These are phyloP conservation scores for Clepsis dumicolana DNA, from an alignment of 2,888 invertebrate genomes.

Conservation along the genomic window DNA sequence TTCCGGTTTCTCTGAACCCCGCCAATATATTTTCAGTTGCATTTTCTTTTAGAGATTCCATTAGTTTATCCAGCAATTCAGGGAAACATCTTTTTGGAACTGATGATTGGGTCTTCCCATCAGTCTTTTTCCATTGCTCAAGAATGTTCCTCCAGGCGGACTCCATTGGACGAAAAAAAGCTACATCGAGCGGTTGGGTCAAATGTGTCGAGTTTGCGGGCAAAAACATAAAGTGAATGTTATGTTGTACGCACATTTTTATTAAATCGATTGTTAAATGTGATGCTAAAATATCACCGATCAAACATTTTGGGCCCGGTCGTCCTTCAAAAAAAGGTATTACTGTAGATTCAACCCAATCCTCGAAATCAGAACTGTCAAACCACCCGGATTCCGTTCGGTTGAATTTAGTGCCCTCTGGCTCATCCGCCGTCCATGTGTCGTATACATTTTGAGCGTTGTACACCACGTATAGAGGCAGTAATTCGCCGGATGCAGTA, in stretches of 20 bases:
- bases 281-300: slow-evolving; percentile 9
- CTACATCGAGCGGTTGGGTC: not conserved
- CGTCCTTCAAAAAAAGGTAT: slow-evolving; percentile 50
- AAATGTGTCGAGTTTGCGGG: not conserved
- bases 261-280: not conserved
- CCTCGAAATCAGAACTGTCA: slow-evolving; percentile 57
- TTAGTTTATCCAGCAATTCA: no score
- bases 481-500: no score
- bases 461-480: slow-evolving; percentile 72
- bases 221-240: slow-evolving; percentile 5
- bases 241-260: not conserved
- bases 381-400: slow-evolving; percentile 64
- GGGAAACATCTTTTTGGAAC: no score
- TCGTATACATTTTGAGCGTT: slow-evolving; percentile 64
- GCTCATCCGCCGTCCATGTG: slow-evolving; percentile 66
- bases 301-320: slow-evolving; percentile 2
- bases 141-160: not conserved
- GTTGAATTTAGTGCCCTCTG: slow-evolving; percentile 60
- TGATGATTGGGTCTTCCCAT: no score
- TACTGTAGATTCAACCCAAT: slow-evolving; percentile 55
- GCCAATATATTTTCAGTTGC: no score
- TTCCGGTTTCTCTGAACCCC: no score
- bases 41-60: no score
- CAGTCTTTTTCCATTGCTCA: slow-evolving; percentile 45
- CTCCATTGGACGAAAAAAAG: slow-evolving; percentile 3